Base-by-base conservation (phyloP, 1,140 invertebrate genomes). In the Heliconius eleuchia region DNA sequence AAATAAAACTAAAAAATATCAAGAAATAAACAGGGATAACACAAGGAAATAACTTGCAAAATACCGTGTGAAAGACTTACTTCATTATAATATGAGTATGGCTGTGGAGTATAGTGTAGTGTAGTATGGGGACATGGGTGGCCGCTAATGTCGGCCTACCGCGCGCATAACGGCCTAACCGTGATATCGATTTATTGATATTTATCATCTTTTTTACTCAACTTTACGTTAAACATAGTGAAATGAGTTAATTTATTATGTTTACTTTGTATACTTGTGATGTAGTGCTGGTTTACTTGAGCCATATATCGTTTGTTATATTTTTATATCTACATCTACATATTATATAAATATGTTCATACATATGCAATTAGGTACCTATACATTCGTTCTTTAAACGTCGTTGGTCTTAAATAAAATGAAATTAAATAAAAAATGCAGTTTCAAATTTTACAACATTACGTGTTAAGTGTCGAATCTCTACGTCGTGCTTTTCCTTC, bases 221-320 rank as follows among this genome's bases (percentile, higher is more conserved):
- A 72, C 30, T 27, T 66, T 4, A 27, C n/a, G 23, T 76, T 55
- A 60, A 73, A 73, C n/a, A 73, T 73, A 73, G 42, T 39, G 71
- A 39, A n/a, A 73, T 46, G 71, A 37, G 42, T 73, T 73, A 73
- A 46, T 73, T 42, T 73, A 66, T 66, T 27, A 66, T 66, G 60
- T 60, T 60, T 60, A 60, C 57, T n/a, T 27, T 23, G 23, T 66
- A 30, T 30, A 66, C 60, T 66, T 11, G 60, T 66, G 9, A 8
- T 66, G 23, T 66, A 27, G 2, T 5, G 11, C 11, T 27, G 60
- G n/a, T 30, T 30, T 37, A 9, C 23, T 16, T 30, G 60, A 46
- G 13, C 18, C 19, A 16, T 66, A 16, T 27, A 27, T 16, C 19
- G 1, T 27, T 66, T 66, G 27, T 8, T 57, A 57, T 57, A 57